Percentiles rank a stretch among this genome's conserved stretches.
Evolutionary conservation across 2,113 vertebrate species (phyloP).

Genomic region (Scolopax mira): DNA sequence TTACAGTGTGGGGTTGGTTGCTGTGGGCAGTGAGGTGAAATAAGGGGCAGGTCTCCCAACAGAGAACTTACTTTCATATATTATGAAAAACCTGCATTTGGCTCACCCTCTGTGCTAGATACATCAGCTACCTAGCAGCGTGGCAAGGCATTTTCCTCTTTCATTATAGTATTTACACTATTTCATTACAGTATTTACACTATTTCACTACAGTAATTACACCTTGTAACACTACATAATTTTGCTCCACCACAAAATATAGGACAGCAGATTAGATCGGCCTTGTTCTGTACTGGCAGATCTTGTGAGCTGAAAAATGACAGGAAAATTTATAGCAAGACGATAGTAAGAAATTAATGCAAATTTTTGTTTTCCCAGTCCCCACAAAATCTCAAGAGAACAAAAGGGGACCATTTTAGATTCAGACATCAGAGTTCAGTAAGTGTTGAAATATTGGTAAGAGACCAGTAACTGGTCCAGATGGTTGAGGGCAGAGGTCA

Average conservation of each 20-base stretch:
- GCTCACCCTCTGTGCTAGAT: neutral
- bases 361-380: neutral
- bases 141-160: neutral
- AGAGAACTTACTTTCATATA: neutral
- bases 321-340: neutral
- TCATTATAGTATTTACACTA: neutral
- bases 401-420: neutral
- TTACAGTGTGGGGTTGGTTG: neutral
- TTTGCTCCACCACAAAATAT: neutral
- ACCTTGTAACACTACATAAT: neutral
- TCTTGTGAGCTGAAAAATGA: neutral
- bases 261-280: neutral
- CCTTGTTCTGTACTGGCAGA: neutral
- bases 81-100: neutral
- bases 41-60: neutral
- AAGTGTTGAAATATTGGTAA: neutral
- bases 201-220: neutral
- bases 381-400: neutral
- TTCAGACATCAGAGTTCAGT: neutral
- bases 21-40: neutral
- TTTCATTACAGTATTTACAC: neutral
- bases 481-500: neutral
- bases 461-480: neutral
- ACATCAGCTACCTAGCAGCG: neutral
- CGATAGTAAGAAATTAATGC: neutral